These are phyloP conservation scores for Epirrita christyi DNA, from an alignment of 2,888 invertebrate species.

Conservation along the genomic window DNA sequence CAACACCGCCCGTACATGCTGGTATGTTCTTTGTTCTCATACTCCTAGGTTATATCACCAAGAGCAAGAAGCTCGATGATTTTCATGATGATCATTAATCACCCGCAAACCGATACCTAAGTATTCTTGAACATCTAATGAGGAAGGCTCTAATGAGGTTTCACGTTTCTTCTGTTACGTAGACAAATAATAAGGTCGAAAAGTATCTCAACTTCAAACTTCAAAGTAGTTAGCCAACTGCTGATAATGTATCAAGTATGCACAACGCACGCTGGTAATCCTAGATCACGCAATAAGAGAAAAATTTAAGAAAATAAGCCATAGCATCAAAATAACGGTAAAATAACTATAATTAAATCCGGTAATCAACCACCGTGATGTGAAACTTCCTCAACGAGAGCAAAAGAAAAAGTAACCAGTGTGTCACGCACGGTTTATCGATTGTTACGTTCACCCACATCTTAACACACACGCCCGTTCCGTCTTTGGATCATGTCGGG, in stretches of 20 bases:
- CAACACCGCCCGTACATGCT: conserved; percentile 85
- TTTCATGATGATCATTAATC: too few relatives aligned
- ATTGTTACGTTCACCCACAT: conserved; percentile 57
- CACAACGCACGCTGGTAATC: not conserved
- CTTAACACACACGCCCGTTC: conserved; percentile 28
- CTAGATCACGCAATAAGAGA: not conserved
- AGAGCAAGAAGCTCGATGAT: too few relatives aligned
- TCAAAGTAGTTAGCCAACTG: too few relatives aligned
- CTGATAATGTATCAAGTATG: not conserved
- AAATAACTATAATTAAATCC: conserved; percentile 32
- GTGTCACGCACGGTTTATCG: conserved; percentile 52
- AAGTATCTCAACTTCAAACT: too few relatives aligned
- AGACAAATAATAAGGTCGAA: too few relatives aligned
- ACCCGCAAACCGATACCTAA: too few relatives aligned
- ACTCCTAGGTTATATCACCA: not conserved
- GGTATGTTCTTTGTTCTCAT: conserved; percentile 56
- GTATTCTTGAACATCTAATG: too few relatives aligned
- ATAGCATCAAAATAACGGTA: conserved; percentile 17
- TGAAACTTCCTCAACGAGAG: conserved; percentile 45
- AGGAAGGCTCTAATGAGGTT: too few relatives aligned
- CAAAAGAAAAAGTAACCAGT: conserved; percentile 59
- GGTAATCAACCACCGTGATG: conserved; percentile 32
- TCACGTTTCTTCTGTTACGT: too few relatives aligned
- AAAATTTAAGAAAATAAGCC: not conserved
- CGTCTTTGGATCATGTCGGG: conserved; percentile 25